Percentiles rank a stretch among this genome's conserved stretches.
Evolutionary conservation across 2,113 vertebrate species (phyloP).

Genomic region (Pedionomus torquatus): DNA sequence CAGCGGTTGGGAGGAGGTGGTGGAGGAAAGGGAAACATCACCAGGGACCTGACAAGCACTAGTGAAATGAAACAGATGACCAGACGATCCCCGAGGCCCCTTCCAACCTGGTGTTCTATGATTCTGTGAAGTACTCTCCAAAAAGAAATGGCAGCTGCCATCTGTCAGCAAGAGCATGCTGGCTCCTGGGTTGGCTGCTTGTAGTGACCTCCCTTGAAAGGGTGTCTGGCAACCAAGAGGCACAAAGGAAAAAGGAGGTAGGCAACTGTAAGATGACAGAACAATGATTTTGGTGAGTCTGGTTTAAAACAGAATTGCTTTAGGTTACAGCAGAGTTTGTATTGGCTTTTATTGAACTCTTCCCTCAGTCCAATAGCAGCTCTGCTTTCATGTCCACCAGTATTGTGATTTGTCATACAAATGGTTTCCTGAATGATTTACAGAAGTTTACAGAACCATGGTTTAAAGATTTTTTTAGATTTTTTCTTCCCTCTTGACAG

Average conservation of each 20-base stretch:
- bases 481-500: background rate
- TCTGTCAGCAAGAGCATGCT: background rate
- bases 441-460: background rate
- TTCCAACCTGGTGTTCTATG: background rate
- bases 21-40: background rate
- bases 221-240: background rate
- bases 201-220: background rate
- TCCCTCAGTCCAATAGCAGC: background rate
- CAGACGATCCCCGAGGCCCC: background rate
- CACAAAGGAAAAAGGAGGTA: background rate
- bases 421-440: background rate
- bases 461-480: background rate
- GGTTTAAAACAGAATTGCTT: background rate
- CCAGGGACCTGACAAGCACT: background rate
- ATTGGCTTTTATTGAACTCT: background rate
- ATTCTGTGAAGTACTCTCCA: background rate
- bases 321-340: background rate
- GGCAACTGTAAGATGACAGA: background rate
- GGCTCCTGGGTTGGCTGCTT: background rate
- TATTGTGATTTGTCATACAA: background rate
- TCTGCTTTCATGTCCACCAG: background rate
- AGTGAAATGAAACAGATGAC: background rate
- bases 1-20: rapidly evolving
- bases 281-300: background rate
- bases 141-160: background rate